phyloP scores from a whole-genome alignment of 2,797 vertebrate genomes.

The Gorsachius magnificus region DNA sequence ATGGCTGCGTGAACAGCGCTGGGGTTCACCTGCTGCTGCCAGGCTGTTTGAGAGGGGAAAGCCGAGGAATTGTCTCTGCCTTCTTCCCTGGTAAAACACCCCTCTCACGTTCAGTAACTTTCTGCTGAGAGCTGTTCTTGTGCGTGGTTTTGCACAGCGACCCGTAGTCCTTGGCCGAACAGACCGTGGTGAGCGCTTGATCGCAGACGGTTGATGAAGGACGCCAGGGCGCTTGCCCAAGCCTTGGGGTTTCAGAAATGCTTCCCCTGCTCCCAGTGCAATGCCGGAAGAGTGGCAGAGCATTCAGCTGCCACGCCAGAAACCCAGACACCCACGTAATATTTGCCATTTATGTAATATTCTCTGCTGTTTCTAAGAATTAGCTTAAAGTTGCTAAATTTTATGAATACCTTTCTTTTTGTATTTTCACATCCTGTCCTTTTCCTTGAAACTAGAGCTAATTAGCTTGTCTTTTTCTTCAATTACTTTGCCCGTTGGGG shows the following conservation, averaged over 20 bases:
- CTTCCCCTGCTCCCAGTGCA: background rate
- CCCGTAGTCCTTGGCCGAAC: background rate
- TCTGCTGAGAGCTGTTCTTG: background rate
- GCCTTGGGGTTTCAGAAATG: background rate
- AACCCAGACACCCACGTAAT: background rate
- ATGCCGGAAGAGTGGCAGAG: background rate
- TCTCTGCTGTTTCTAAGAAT: background rate
- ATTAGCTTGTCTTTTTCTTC: background rate
- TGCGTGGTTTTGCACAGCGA: background rate
- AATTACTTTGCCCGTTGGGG: background rate
- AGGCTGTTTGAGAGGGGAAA: background rate
- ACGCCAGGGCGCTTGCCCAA: background rate
- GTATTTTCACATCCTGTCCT: background rate
- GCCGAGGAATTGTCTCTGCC: background rate
- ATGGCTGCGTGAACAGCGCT: background rate
- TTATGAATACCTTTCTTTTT: background rate
- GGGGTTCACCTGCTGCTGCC: background rate
- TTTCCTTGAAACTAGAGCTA: background rate
- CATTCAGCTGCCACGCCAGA: accelerated
- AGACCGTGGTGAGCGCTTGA: accelerated
- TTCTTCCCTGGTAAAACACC: background rate
- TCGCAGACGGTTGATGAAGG: background rate
- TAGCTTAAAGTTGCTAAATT: background rate
- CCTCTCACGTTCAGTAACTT: background rate
- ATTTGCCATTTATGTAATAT: background rate